Evolutionary conservation across 35 echinoderm and acorn worm genomes (phyloP).

Genomic region (Acanthaster planci): DNA sequence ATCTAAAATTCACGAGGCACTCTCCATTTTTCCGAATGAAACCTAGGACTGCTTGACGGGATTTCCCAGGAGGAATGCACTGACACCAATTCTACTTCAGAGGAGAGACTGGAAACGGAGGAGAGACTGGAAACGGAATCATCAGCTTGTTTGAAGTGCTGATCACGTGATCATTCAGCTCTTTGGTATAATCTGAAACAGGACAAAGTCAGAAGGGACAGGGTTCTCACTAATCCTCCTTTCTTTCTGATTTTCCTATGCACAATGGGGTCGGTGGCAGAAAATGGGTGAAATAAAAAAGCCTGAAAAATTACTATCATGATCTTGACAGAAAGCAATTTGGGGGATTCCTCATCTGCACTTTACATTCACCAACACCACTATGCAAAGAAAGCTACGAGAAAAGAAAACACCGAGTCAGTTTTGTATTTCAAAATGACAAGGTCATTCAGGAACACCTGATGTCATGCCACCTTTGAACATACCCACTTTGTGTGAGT

Average conservation of each 20-base stretch:
- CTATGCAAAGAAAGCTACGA: background rate
- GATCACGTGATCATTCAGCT: background rate
- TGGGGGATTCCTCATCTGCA: background rate
- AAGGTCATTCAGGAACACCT: too few species aligned
- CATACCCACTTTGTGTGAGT: too few species aligned
- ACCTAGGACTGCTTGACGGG: too few species aligned
- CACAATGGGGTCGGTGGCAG: background rate
- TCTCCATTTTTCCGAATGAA: too few species aligned
- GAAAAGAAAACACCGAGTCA: too few species aligned
- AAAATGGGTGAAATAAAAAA: background rate
- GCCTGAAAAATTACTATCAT: background rate
- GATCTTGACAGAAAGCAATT: background rate
- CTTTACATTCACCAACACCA: background rate
- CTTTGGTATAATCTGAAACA: background rate
- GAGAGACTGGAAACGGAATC: background rate
- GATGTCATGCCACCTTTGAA: too few species aligned
- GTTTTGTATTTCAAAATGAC: too few species aligned
- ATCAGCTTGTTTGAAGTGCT: slow-evolving; percentile 17
- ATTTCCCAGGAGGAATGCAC: too few species aligned
- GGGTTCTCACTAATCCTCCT: background rate
- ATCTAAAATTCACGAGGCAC: too few species aligned
- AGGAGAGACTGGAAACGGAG: background rate
- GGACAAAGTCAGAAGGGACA: background rate
- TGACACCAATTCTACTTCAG: slow-evolving; percentile 7
- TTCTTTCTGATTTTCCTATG: background rate